phyloP scores from a whole-genome alignment of 2,113 vertebrate genomes.

The Taurulus bubalis region DNA sequence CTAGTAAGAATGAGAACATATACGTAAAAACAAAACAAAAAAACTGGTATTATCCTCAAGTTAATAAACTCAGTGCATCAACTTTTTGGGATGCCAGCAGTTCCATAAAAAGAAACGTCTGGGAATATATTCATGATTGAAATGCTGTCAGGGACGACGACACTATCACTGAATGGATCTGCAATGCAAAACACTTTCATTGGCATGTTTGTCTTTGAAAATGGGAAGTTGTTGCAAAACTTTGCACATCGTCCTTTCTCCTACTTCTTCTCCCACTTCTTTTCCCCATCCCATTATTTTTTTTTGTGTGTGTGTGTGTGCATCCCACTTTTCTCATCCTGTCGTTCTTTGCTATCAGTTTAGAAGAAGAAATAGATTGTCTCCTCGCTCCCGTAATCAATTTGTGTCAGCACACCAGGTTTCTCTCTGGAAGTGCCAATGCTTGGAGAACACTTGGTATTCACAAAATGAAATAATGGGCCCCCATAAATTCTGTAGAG shows the following conservation, averaged over 20 bases:
- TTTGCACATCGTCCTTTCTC: constrained; percentile 27
- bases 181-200: constrained; percentile 63
- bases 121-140: constrained; percentile 49
- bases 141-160: constrained; percentile 49
- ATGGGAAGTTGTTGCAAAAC: constrained; percentile 60
- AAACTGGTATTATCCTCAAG: neutral
- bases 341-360: constrained; percentile 65
- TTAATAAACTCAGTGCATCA: neutral
- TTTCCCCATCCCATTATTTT: constrained; percentile 35
- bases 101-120: constrained; percentile 26
- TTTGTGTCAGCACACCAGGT: constrained; percentile 74
- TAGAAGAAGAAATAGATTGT: constrained; percentile 74
- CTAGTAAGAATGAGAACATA: constrained; percentile 5
- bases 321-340: constrained; percentile 39
- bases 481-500: constrained; percentile 70
- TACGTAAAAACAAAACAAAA: too few species aligned
- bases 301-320: constrained; percentile 1
- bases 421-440: constrained; percentile 66
- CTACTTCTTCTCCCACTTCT: neutral
- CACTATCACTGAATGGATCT: constrained; percentile 68
- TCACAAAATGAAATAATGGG: constrained; percentile 75
- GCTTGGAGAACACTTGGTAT: constrained; percentile 68
- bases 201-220: constrained; percentile 73
- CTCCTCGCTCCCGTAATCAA: constrained; percentile 71
- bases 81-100: constrained; percentile 18